Evolutionary conservation across 2,797 vertebrate genomes (phyloP).

Genomic region (Lithobates pipiens): DNA sequence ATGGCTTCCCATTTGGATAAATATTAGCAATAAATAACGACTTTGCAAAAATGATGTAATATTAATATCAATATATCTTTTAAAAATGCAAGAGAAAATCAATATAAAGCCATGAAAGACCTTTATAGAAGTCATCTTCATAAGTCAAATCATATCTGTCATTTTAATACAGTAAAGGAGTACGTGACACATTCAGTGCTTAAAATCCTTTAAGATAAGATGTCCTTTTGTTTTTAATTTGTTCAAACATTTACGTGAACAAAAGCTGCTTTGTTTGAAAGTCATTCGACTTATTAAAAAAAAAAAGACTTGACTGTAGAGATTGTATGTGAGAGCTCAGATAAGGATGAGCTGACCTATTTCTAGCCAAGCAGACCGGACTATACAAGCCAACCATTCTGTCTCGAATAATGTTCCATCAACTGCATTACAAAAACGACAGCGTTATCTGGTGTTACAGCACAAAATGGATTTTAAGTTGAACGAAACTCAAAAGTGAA

Average conservation of each 20-base stretch:
- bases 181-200: slow-evolving; percentile 1
- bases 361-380: background rate
- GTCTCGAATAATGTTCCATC: too few relatives aligned
- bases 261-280: slow-evolving; percentile 9
- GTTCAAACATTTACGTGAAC: background rate
- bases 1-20: too few relatives aligned
- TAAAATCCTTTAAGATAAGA: background rate
- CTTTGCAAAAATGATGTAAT: too few relatives aligned
- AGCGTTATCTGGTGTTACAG: too few relatives aligned
- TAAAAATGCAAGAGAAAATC: too few relatives aligned
- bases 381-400: background rate
- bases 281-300: background rate
- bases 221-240: slow-evolving; percentile 7
- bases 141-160: background rate
- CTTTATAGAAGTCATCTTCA: too few relatives aligned
- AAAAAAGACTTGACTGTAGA: background rate
- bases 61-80: too few relatives aligned
- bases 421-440: too few relatives aligned
- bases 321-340: background rate
- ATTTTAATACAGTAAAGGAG: background rate
- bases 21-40: too few relatives aligned
- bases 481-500: too few relatives aligned
- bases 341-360: background rate
- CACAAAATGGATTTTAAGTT: too few relatives aligned
- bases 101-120: too few relatives aligned